Conservation (phyloP, 2,797 vertebrate species). For the Fistularia commersonii region DNA sequence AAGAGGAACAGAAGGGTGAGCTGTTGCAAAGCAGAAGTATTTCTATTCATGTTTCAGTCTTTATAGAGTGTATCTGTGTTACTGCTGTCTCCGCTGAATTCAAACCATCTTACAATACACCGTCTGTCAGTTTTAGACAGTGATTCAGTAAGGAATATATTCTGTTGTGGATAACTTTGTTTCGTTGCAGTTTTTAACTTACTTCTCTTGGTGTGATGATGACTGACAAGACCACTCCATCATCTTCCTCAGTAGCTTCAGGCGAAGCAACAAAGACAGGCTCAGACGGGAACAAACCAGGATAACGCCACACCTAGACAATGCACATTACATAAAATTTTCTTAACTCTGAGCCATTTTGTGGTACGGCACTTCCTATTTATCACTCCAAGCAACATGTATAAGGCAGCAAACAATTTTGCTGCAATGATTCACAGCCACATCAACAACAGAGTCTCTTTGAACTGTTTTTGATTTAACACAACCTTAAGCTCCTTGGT, state of each 20-base stretch:
- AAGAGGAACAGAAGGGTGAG: slow-evolving; percentile 17
- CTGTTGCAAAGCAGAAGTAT: not conserved
- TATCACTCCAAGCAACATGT: slow-evolving; percentile 3
- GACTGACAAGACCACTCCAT: slow-evolving; percentile 88
- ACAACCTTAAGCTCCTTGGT: slow-evolving; percentile 86
- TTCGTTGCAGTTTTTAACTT: slow-evolving; percentile 29
- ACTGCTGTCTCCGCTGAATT: too few species aligned
- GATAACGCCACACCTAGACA: slow-evolving; percentile 84
- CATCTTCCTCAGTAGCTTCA: slow-evolving; percentile 80
- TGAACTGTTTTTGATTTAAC: slow-evolving; percentile 28
- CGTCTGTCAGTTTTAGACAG: not conserved
- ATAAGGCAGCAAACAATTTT: slow-evolving; percentile 26
- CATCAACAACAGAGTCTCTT: slow-evolving; percentile 23
- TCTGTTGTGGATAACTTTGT: not conserved
- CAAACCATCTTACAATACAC: too few species aligned
- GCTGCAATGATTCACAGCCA: slow-evolving; percentile 25
- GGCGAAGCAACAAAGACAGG: slow-evolving; percentile 90
- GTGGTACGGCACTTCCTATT: slow-evolving; percentile 33
- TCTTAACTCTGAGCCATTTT: slow-evolving; percentile 35
- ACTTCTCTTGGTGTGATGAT: slow-evolving; percentile 86
- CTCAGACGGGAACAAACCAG: slow-evolving; percentile 89
- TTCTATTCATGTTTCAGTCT: not conserved
- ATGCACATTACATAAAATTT: slow-evolving; percentile 38
- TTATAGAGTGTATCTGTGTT: too few species aligned
- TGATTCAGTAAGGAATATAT: not conserved